Evolutionary conservation across 2,888 invertebrate species (phyloP).

Genomic region (Phlogophora meticulosa): DNA sequence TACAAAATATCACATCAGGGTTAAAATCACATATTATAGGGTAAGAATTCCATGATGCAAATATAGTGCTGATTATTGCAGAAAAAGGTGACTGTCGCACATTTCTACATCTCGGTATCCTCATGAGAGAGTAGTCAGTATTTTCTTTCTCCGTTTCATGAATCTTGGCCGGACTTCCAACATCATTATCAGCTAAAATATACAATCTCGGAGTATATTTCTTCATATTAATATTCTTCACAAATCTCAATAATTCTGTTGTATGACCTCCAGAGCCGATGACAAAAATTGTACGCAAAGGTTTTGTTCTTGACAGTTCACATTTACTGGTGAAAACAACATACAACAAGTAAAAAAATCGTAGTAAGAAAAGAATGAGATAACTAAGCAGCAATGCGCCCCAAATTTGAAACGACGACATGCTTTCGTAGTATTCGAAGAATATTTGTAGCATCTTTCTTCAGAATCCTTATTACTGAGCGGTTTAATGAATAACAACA

Average conservation of each 20-base stretch:
- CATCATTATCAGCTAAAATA: slow-evolving; percentile 95
- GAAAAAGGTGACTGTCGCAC: slow-evolving; percentile 96
- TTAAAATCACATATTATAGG: slow-evolving; percentile 93
- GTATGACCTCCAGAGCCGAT: slow-evolving; percentile 98
- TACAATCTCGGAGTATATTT: slow-evolving; percentile 95
- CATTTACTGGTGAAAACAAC: slow-evolving; percentile 74
- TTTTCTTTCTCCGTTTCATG: slow-evolving; percentile 84
- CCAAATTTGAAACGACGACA: slow-evolving; percentile 17
- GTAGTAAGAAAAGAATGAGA: slow-evolving; percentile 60
- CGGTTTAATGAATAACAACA: neutral
- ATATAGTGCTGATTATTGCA: slow-evolving; percentile 94
- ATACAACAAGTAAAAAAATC: slow-evolving; percentile 73
- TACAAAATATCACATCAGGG: slow-evolving; percentile 96
- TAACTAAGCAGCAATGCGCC: slow-evolving; percentile 28
- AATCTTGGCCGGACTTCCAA: slow-evolving; percentile 94
- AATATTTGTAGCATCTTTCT: too few relatives aligned
- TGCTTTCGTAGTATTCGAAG: slow-evolving; percentile 13
- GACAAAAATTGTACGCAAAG: slow-evolving; percentile 91
- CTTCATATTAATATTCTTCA: slow-evolving; percentile 91
- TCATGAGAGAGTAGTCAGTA: slow-evolving; percentile 86
- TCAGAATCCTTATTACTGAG: neutral
- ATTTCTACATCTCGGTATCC: slow-evolving; percentile 96
- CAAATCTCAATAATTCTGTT: slow-evolving; percentile 96
- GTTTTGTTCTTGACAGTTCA: slow-evolving; percentile 66
- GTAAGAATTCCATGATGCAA: slow-evolving; percentile 93